Percentiles rank a stretch among this genome's conserved stretches.
These are phyloP conservation scores for Engraulis encrasicolus DNA, from an alignment of 2,113 vertebrate species.

Conservation along the genomic window DNA sequence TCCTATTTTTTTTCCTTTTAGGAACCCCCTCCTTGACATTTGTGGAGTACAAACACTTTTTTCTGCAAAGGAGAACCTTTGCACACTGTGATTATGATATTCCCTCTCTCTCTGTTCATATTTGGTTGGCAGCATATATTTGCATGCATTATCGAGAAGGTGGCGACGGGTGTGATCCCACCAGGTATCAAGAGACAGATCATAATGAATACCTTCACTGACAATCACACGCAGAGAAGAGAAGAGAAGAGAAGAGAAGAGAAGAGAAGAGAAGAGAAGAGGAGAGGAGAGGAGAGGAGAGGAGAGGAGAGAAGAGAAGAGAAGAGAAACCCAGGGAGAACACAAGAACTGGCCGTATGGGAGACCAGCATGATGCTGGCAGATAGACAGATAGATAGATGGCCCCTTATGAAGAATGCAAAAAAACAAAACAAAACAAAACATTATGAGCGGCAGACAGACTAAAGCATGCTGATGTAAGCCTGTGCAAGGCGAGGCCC, in stretches of 20 bases:
- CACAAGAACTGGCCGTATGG: not conserved
- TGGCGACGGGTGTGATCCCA: not conserved
- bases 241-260: too few relatives aligned
- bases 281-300: too few relatives aligned
- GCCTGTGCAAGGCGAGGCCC: conserved; percentile 41
- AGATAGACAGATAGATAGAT: too few relatives aligned
- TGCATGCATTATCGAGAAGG: not conserved
- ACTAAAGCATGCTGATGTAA: conserved; percentile 54
- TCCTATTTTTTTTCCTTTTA: not conserved
- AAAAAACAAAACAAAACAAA: not conserved
- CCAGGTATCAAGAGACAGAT: not conserved
- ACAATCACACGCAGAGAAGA: not conserved
- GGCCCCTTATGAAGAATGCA: conserved; percentile 8
- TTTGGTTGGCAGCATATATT: not conserved
- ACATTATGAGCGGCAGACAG: conserved; percentile 33
- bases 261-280: too few relatives aligned
- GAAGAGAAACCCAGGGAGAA: too few relatives aligned
- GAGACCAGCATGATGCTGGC: not conserved
- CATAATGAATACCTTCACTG: conserved; percentile 7
- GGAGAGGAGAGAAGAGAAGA: too few relatives aligned
- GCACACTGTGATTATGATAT: not conserved
- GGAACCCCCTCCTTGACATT: too few relatives aligned
- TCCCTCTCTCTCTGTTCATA: not conserved
- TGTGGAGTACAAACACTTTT: not conserved
- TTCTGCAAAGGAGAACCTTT: not conserved